Conservation (phyloP, 2,113 vertebrate genomes). For the Pseudorectes ferrugineus region DNA sequence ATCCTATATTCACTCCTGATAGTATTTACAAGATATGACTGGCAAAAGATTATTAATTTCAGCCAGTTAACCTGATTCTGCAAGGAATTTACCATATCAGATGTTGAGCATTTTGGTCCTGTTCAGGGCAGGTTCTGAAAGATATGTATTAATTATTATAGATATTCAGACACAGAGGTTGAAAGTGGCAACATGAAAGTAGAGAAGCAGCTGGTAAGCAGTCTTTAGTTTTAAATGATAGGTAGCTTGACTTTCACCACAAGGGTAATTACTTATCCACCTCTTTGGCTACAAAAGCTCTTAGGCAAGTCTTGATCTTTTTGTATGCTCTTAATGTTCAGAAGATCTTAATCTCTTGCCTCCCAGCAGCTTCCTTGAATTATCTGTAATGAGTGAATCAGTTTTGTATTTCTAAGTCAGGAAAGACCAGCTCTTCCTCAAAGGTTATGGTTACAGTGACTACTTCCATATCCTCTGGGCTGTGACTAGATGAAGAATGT, state of each 20-base stretch:
- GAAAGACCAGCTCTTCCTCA: slow-evolving; percentile 18
- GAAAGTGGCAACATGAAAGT: background rate
- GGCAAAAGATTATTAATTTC: background rate
- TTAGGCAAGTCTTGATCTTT: background rate
- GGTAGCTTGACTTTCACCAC: background rate
- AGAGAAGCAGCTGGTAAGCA: background rate
- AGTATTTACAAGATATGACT: background rate
- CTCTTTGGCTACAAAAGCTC: background rate
- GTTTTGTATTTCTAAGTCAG: background rate
- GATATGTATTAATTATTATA: background rate
- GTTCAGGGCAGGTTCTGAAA: background rate
- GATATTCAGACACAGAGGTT: background rate
- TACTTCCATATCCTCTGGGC: background rate
- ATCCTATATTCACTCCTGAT: background rate
- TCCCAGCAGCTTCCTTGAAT: background rate
- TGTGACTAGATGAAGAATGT: background rate
- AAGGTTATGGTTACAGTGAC: background rate
- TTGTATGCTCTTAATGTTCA: background rate
- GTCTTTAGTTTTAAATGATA: background rate
- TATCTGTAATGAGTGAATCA: background rate
- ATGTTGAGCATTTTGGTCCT: background rate
- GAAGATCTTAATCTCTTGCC: background rate
- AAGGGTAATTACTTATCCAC: background rate
- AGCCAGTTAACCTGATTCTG: background rate
- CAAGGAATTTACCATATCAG: background rate